Conservation (phyloP, 2,888 invertebrate genomes). For the Dioctria rufipes region DNA sequence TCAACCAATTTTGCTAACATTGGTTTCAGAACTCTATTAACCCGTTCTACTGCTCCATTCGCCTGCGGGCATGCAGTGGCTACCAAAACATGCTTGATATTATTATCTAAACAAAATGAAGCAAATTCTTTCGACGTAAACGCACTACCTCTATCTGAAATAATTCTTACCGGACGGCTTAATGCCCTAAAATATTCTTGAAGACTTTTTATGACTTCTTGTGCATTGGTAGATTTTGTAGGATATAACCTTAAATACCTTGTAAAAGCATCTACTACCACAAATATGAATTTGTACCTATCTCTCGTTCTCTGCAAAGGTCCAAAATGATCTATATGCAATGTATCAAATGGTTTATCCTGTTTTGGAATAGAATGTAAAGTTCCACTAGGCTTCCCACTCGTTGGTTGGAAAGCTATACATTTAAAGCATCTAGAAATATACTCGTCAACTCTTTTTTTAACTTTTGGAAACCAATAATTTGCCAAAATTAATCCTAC, state of each 20-base stretch:
- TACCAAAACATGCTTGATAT: slow-evolving; percentile 57
- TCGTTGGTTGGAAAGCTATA: slow-evolving; percentile 47
- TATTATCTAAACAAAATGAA: slow-evolving; percentile 5
- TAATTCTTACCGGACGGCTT: slow-evolving; percentile 57
- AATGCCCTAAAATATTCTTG: slow-evolving; percentile 60
- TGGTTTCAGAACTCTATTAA: slow-evolving; percentile 59
- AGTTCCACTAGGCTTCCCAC: slow-evolving; percentile 59
- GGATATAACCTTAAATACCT: slow-evolving; percentile 56
- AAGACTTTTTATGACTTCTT: slow-evolving; percentile 62
- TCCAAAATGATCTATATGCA: slow-evolving; percentile 56
- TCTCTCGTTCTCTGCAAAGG: slow-evolving; percentile 52
- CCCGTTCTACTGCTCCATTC: slow-evolving; percentile 61
- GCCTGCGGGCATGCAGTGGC: slow-evolving; percentile 60
- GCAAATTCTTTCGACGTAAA: slow-evolving; percentile 60
- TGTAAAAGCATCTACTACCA: slow-evolving; percentile 54
- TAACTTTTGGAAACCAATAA: slow-evolving; percentile 57
- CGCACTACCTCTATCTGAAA: slow-evolving; percentile 59
- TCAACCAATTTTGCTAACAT: slow-evolving; percentile 58
- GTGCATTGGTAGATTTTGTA: slow-evolving; percentile 56
- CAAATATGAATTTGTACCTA: slow-evolving; percentile 46
- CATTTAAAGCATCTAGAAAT: slow-evolving; percentile 55
- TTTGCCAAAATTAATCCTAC: background rate
- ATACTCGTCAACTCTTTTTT: slow-evolving; percentile 32
- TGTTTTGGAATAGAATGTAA: slow-evolving; percentile 63
- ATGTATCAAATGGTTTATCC: slow-evolving; percentile 61